A percentile compares a stretch with the other conserved stretches of the same genome.
These are phyloP conservation scores for Hypsopygia costalis DNA, from an alignment of 2,888 invertebrate genomes.

Conservation along the genomic window DNA sequence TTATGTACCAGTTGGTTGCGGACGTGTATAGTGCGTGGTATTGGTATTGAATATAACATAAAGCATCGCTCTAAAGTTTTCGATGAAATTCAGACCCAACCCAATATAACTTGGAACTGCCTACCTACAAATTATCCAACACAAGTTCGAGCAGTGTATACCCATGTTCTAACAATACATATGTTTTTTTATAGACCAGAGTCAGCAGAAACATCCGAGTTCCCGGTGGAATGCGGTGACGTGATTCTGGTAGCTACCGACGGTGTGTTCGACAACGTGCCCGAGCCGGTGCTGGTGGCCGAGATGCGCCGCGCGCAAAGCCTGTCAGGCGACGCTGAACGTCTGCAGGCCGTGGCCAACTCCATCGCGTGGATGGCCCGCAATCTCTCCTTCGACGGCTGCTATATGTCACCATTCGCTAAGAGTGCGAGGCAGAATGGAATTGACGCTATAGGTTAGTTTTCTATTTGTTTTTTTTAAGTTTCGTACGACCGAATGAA, in stretches of 20 bases:
- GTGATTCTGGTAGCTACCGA: slow-evolving; percentile 97
- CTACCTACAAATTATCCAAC: too few relatives aligned
- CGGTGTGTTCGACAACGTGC: slow-evolving; percentile 99
- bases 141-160: too few relatives aligned
- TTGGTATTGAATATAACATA: too few relatives aligned
- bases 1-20: too few relatives aligned
- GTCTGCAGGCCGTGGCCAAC: slow-evolving; percentile 94
- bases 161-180: background rate
- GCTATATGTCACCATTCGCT: slow-evolving; percentile 97
- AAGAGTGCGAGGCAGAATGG: slow-evolving; percentile 95
- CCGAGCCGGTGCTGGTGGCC: slow-evolving; percentile 92
- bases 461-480: too few relatives aligned
- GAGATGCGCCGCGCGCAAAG: slow-evolving; percentile 86
- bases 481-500: too few relatives aligned
- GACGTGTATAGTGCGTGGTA: too few relatives aligned
- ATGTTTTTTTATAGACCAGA: slow-evolving; percentile 84
- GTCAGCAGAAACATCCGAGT: slow-evolving; percentile 93
- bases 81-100: too few relatives aligned
- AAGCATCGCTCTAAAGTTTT: too few relatives aligned
- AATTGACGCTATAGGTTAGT: slow-evolving; percentile 91
- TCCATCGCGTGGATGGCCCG: slow-evolving; percentile 97
- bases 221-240: slow-evolving; percentile 95
- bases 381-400: slow-evolving; percentile 95
- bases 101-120: too few relatives aligned
- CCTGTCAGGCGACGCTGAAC: slow-evolving; percentile 81